Evolutionary conservation across 2,113 vertebrate genomes (phyloP).

Genomic region (Dasyurus viverrinus): DNA sequence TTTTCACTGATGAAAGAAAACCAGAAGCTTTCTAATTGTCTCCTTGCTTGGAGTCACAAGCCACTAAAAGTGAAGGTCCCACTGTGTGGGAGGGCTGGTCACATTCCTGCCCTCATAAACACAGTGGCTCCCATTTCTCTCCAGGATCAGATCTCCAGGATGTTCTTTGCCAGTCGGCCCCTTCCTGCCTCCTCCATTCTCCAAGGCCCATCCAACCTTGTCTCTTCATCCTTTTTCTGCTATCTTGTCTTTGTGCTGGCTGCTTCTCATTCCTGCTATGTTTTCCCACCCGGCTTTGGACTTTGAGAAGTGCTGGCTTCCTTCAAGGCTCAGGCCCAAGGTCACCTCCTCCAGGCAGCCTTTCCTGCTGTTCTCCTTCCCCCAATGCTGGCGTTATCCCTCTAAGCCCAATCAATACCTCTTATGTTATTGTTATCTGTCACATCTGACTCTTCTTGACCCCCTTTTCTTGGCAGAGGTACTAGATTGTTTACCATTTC

Average conservation of each 20-base stretch:
- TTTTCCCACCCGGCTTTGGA: neutral
- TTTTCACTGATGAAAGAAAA: neutral
- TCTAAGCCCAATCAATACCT: too few relatives aligned
- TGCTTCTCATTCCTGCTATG: neutral
- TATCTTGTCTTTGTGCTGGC: neutral
- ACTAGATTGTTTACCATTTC: neutral
- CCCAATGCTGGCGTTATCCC: too few relatives aligned
- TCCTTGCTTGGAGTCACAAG: too few relatives aligned
- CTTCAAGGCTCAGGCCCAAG: too few relatives aligned
- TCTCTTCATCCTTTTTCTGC: neutral
- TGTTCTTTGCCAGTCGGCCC: neutral
- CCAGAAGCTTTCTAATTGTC: neutral
- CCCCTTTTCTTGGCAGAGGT: neutral
- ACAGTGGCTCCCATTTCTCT: too few relatives aligned
- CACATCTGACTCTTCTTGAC: neutral
- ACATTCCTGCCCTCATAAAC: too few relatives aligned
- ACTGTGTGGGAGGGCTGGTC: too few relatives aligned
- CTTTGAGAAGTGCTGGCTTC: neutral
- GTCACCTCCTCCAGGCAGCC: too few relatives aligned
- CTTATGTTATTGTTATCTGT: too few relatives aligned
- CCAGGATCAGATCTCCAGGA: too few relatives aligned
- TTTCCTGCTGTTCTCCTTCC: too few relatives aligned
- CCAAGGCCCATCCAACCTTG: neutral
- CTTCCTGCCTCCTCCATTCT: neutral
- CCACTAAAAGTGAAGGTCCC: neutral